phyloP scores from a whole-genome alignment of 2,113 vertebrate genomes.

The Archocentrus centrarchus region DNA sequence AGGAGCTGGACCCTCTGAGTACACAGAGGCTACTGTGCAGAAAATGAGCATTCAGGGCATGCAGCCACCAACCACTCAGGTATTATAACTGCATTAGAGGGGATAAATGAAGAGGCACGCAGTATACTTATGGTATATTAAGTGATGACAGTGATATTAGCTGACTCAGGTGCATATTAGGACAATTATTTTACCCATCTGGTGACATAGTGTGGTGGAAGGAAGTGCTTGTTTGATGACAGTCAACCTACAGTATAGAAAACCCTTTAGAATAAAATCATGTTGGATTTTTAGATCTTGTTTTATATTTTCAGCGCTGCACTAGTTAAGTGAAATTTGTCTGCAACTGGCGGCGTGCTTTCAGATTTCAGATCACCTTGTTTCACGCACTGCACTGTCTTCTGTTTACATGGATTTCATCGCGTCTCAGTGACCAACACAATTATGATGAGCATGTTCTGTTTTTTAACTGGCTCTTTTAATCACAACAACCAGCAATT shows the following conservation, averaged over 20 bases:
- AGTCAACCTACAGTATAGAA: background rate
- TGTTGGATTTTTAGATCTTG: background rate
- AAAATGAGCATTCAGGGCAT: conserved; percentile 68
- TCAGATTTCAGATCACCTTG: conserved; percentile 1
- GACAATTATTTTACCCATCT: background rate
- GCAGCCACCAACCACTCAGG: conserved; percentile 54
- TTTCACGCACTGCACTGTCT: background rate
- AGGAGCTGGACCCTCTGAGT: conserved; percentile 49
- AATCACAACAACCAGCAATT: background rate
- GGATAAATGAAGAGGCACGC: conserved; percentile 51
- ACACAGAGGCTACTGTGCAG: conserved; percentile 63
- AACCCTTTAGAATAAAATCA: background rate
- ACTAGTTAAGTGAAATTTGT: background rate
- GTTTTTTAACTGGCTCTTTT: background rate
- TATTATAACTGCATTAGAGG: conserved; percentile 65
- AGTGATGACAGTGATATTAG: conserved; percentile 5
- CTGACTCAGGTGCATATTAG: background rate
- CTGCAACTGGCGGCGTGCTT: background rate
- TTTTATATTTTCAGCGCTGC: background rate
- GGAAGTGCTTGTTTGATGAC: background rate
- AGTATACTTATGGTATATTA: conserved; percentile 31
- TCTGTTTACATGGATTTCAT: conserved; percentile 14
- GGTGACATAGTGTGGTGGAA: background rate
- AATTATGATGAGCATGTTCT: background rate
- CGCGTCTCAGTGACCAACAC: background rate